Evolutionary conservation across 2,797 vertebrate genomes (phyloP), one percentile per base, ranked within the genome.

Genomic region (Discoglossus pictus): DNA sequence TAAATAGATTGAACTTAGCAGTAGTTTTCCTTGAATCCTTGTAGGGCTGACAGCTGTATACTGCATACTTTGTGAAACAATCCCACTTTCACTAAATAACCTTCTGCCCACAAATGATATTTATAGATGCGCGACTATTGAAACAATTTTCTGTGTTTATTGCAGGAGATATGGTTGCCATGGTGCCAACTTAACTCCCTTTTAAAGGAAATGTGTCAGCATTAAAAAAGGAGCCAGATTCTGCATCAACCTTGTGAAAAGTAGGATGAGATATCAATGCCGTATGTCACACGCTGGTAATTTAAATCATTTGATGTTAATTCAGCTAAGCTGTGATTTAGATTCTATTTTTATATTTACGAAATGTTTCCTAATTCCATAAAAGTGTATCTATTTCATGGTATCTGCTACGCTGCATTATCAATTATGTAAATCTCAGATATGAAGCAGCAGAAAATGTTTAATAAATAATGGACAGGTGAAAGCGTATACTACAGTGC

Each of bases 141-240:
- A 58, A 66, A 66, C 53, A 31, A 51, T 43, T 68, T 43, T 52
- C 65, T 44, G 7, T 68, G 48, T 60, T 52, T 50, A 68, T 52
- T 24, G 54, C 51, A 53, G 27, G 13, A 3, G 24, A 61, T 68
- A 68, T 68, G 52, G 65, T 68, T 68, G 65, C 65, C 44, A 68
- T 68, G 65, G 65, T 44, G 54, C 20, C 47, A 68, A 61, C 23
- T 9, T 9, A 27, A 7, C 36, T 58, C 6, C 13, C 25, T 56
- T n/a, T 13, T 15, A 46, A 54, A 53, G 39, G 39, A 42, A 43
- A 43, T 46, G 17, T 61, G 25, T 11, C 42, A 36, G 36, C 23
- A 43, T 44, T 52, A 25, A 68, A 35, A 24, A 27, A 56, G 42
- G 60, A 44, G n/a, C 27, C 27, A 31, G 27, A 4, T 31, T 31